These are phyloP conservation scores for Orbicella faveolata DNA, from an alignment of 64 coral and sea anemone species.

Conservation along the genomic window DNA sequence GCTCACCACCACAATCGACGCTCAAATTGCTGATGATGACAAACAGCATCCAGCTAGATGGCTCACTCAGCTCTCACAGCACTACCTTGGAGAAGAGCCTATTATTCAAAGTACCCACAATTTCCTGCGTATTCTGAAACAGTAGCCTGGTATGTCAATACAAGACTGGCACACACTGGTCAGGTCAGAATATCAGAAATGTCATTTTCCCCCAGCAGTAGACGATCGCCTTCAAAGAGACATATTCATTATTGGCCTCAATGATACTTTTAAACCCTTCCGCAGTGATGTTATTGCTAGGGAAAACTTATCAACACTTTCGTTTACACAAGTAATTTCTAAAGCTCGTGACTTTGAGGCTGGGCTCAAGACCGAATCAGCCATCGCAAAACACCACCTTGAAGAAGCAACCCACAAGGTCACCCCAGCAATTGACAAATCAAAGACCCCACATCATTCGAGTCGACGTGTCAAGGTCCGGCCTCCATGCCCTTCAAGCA, in stretches of 20 bases:
- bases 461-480: no score
- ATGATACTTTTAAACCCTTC: no score
- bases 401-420: no score
- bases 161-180: slow-evolving; percentile 53
- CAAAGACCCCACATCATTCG: no score
- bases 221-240: slow-evolving; percentile 52
- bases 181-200: slow-evolving; percentile 50
- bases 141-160: slow-evolving; percentile 48
- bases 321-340: no score
- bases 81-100: slow-evolving; percentile 54
- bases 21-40: slow-evolving; percentile 49
- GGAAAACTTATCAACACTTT: no score
- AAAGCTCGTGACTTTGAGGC: no score
- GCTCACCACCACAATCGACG: slow-evolving; percentile 48
- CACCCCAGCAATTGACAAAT: no score
- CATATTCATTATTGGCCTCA: slow-evolving; percentile 5
- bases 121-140: slow-evolving; percentile 46
- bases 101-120: slow-evolving; percentile 53
- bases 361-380: no score
- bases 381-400: no score
- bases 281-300: no score
- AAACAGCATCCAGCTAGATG: slow-evolving; percentile 56
- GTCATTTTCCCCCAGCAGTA: slow-evolving; percentile 45
- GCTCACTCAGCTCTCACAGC: slow-evolving; percentile 44
- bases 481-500: no score